Evolutionary conservation across 2,888 invertebrate genomes (phyloP).

Genomic region (Synergus gifuensis): DNA sequence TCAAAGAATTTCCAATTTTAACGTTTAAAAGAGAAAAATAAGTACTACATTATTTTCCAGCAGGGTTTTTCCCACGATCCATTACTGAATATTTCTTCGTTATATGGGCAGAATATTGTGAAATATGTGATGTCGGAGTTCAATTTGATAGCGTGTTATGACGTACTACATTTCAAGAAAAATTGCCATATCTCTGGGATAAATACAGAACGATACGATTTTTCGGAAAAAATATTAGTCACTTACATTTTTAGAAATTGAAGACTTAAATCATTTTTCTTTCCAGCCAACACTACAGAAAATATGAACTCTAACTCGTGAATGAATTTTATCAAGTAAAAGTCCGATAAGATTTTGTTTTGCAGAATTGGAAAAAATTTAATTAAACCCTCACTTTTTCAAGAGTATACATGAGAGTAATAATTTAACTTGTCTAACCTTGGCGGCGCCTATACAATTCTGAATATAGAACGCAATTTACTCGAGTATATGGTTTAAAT

Average conservation of each 20-base stretch:
- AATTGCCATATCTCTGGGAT: constrained; percentile 27
- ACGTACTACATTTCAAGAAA: constrained; percentile 3
- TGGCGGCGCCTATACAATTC: background rate
- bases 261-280: background rate
- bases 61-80: background rate
- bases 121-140: constrained; percentile 8
- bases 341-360: background rate
- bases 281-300: background rate
- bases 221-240: background rate
- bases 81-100: background rate
- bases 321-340: background rate
- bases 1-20: background rate
- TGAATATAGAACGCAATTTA: background rate
- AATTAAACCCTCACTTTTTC: background rate
- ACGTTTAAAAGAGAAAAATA: background rate
- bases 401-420: background rate
- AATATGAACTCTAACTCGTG: background rate
- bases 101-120: constrained; percentile 9
- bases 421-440: background rate
- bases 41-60: background rate
- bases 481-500: background rate
- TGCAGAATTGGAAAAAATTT: background rate
- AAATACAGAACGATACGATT: constrained; percentile 31
- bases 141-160: constrained; percentile 13
- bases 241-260: background rate